Conservation (phyloP, 2,113 vertebrate species). For the Geococcyx californianus region DNA sequence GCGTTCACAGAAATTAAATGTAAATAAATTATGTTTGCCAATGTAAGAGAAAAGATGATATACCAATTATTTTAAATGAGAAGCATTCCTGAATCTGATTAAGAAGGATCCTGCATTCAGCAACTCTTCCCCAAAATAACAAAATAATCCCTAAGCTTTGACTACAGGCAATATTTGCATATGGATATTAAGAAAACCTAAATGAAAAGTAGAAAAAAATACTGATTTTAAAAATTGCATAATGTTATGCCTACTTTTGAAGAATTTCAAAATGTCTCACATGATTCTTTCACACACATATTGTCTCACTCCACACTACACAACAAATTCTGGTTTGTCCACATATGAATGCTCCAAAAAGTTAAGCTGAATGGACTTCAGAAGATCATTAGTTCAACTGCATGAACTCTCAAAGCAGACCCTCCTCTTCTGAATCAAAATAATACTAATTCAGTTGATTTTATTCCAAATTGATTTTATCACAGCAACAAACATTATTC, state of each 20-base stretch:
- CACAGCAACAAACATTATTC: neutral
- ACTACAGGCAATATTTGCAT: neutral
- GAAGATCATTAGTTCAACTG: neutral
- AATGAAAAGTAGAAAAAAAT: neutral
- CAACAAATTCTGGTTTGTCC: neutral
- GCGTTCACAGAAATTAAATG: neutral
- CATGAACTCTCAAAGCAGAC: neutral
- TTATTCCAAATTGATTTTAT: neutral
- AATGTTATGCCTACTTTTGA: neutral
- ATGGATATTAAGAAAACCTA: neutral
- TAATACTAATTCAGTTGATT: neutral
- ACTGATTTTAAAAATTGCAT: neutral
- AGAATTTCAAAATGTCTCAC: neutral
- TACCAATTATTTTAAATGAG: neutral
- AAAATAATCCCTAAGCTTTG: neutral
- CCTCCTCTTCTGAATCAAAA: neutral
- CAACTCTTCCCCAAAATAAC: neutral
- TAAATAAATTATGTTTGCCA: neutral
- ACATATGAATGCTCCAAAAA: neutral
- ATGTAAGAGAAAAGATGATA: neutral
- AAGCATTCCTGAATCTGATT: neutral
- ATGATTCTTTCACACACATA: neutral
- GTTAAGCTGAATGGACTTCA: neutral
- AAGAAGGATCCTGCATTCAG: neutral
- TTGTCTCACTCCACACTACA: neutral